Base-by-base conservation (phyloP, 2,888 invertebrate genomes). In the Lissonota sp. region DNA sequence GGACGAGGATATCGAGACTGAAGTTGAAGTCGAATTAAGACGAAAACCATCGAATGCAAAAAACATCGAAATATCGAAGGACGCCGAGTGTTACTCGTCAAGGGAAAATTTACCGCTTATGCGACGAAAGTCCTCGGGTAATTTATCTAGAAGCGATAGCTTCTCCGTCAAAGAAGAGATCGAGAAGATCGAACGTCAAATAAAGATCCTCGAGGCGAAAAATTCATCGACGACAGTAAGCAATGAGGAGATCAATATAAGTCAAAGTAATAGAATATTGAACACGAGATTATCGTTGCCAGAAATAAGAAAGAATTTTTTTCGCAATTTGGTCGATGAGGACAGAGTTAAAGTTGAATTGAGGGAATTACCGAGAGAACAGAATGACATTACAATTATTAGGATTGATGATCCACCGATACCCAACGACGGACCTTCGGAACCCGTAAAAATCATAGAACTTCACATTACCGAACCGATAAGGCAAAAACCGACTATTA, bases 401-500 rank as follows among this genome's bases (percentile, higher is more conserved):
- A 84, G 88, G 73, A 74, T 91, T 73, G 86, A 84, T 0, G 91
- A 91, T 8, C 60, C 88, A 0, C 86, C 88, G 14, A 66, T 87
- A 12, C 83, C 87, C 0, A 46, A 84, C 6, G 85, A 80, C n/a
- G 86, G 83, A n/a, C 63, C 84, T 0, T 79, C 85, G 26, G 89
- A 90, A 10, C 85, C 90, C 1, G 87, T 91, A 0, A 91, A 91
- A 75, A 86, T 91, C 78, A 94, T 94, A 69, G 94, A 94, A 85
- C 92, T 93, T 78, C 93, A 93, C 84, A 95, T 94, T 86, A 94
- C 94, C 64, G 93, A 93, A 80, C 93, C 91, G 40, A 94, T 94
- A 64, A 90, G 88, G 58, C 92, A 92, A 0, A 88, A 84, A n/a
- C 93, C 90, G 0, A 87, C 90, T 42, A 79, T 89, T 6, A 62